A percentile compares a stretch with the other conserved stretches of the same genome.
These are phyloP conservation scores for Epizoanthus rinbou DNA, from an alignment of 92 coral and sea anemone species.

Conservation along the genomic window DNA sequence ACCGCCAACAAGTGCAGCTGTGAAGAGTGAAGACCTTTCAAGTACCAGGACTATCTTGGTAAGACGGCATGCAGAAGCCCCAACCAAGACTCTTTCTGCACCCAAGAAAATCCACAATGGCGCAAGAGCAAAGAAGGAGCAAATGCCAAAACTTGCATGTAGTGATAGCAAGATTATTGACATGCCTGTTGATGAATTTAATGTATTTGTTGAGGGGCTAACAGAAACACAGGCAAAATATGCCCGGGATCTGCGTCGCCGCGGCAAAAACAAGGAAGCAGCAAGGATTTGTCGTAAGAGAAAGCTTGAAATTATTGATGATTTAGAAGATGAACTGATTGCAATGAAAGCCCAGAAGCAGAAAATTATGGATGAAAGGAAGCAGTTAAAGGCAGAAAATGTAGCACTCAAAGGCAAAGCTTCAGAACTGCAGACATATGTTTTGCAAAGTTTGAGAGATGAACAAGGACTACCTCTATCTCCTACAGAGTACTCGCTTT, in stretches of 20 bases:
- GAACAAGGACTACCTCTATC: slow-evolving; percentile 78
- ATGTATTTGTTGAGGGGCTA: slow-evolving; percentile 63
- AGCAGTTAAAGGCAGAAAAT: slow-evolving; percentile 72
- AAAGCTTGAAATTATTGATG: slow-evolving; percentile 80
- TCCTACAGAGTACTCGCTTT: slow-evolving; percentile 71
- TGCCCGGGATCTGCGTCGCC: slow-evolving; percentile 87
- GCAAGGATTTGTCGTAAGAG: slow-evolving; percentile 96
- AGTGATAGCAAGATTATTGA: slow-evolving; percentile 78
- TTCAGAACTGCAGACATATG: slow-evolving; percentile 65
- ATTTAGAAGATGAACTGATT: slow-evolving; percentile 65
- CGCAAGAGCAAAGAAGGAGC: slow-evolving; percentile 44
- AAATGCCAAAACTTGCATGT: slow-evolving; percentile 44
- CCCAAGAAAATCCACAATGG: slow-evolving; percentile 48
- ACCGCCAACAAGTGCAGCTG: slow-evolving; percentile 5
- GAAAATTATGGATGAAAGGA: slow-evolving; percentile 66
- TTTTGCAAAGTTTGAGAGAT: slow-evolving; percentile 71
- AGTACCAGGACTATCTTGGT: background rate
- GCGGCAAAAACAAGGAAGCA: slow-evolving; percentile 97
- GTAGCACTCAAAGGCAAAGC: slow-evolving; percentile 68
- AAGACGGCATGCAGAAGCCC: slow-evolving; percentile 1
- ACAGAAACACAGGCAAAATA: slow-evolving; percentile 66
- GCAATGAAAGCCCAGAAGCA: slow-evolving; percentile 60
- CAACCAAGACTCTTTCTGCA: slow-evolving; percentile 31
- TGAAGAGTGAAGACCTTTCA: slow-evolving; percentile 31
- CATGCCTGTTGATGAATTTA: slow-evolving; percentile 86